phyloP scores from a whole-genome alignment of 1,140 invertebrate species.

The Anastatus disparis region DNA sequence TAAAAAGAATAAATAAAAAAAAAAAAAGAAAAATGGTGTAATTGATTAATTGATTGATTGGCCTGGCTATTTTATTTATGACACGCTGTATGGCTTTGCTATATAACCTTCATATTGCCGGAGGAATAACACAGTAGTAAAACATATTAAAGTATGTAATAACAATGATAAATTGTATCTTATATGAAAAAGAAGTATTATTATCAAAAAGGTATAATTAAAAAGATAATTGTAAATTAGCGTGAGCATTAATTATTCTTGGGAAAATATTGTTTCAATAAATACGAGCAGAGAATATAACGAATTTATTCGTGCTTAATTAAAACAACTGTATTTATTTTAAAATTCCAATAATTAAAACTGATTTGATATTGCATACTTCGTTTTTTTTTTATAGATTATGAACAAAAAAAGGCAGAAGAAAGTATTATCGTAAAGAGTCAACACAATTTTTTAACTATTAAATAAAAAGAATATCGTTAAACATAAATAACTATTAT shows the following conservation, averaged over 20 bases:
- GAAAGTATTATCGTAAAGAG: too few species aligned
- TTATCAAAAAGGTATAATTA: conserved; percentile 24
- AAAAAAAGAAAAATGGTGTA: conserved; percentile 7
- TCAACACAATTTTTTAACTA: too few species aligned
- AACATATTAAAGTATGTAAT: conserved; percentile 34
- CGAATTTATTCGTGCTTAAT: too few species aligned
- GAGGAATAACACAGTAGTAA: conserved; percentile 31
- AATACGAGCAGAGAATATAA: too few species aligned
- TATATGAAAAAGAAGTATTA: background rate
- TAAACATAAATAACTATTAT: too few species aligned
- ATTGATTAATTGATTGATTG: conserved; percentile 36
- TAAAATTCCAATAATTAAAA: too few species aligned
- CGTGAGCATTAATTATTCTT: conserved; percentile 12
- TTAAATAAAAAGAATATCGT: too few species aligned
- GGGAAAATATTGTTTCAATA: conserved; percentile 11
- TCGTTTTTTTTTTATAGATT: too few species aligned
- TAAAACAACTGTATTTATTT: too few species aligned
- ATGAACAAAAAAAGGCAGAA: too few species aligned
- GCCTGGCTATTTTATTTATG: conserved; percentile 6
- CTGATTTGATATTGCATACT: too few species aligned
- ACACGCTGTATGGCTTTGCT: background rate
- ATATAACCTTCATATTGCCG: conserved; percentile 18
- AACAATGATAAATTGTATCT: conserved; percentile 36
- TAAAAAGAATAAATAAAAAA: background rate
- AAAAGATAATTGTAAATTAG: conserved; percentile 32